Base-by-base conservation (phyloP, 2,888 invertebrate species). In the Hipparchia sbordonii region DNA sequence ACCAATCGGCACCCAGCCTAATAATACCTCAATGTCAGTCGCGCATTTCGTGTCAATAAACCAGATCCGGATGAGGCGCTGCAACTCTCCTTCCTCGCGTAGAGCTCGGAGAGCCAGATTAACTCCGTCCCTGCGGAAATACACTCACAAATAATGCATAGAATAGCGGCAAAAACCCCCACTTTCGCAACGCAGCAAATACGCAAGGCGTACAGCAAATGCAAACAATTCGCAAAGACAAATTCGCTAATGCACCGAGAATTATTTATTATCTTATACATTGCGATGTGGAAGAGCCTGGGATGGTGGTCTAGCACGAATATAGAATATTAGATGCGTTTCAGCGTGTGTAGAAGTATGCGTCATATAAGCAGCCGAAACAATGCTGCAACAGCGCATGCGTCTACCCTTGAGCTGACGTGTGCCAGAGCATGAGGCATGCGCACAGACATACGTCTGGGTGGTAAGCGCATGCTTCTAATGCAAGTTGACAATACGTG, bases 21-120 rank as follows among this genome's bases (percentile, higher is more conserved):
- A 48, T 48, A 48, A 48, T 48, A 60, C 59, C 59, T 6, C 39
- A 39, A 6, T 10, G 4, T 59, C 23, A 9, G 39, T 60, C 9
- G 59, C 82, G 70, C 89, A 87, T 70, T 87, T 83, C 1, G 84
- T 76, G 68, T 88, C 87, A 48, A 85, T 83, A 71, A 91, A 99
- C 99, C 99, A 99, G 93, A 97, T 98, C 85, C 98, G 98, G 86
- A 97, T 96, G 79, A 99, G 92, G 86, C 97, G 97, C 74, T 97
- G 96, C 80, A 99, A 92, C 84, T 98, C 98, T 1, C 99, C 99
- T 77, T 97, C 97, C 87, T 99, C 98, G 87, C 97, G 97, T 78
- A 99, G 93, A 73, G 97, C 96, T 74, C 99, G 94, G 66, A 99
- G 97, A 2, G 98, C 99, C 82, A 99, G 93, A 93, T 99, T 99